Conservation (phyloP, 2,888 invertebrate species). For the Epistrophe eligans region DNA sequence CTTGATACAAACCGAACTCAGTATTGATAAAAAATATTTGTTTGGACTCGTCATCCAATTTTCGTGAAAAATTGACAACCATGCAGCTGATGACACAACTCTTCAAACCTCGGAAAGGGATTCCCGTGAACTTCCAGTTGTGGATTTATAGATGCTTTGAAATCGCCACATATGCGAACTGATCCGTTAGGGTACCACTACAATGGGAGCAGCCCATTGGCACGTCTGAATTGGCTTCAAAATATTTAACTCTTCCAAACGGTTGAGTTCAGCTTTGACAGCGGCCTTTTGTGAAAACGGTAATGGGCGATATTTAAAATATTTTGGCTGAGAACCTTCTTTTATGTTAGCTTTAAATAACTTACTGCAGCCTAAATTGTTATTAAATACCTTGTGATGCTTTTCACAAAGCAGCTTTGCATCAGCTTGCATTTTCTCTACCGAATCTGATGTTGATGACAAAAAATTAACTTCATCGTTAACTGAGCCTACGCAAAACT, state of each 20-base stretch:
- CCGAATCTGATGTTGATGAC: not conserved
- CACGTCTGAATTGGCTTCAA: conserved; percentile 76
- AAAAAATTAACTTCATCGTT: not conserved
- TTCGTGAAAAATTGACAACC: not conserved
- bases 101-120: conserved; percentile 76
- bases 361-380: not conserved
- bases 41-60: no score
- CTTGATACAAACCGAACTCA: no score
- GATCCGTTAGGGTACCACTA: conserved; percentile 77
- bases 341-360: not conserved
- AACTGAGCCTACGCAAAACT: not conserved
- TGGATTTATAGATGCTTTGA: conserved; percentile 76
- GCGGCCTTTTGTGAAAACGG: conserved; percentile 73
- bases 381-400: not conserved
- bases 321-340: conserved; percentile 48
- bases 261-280: conserved; percentile 71
- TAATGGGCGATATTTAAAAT: conserved; percentile 74
- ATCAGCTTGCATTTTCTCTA: not conserved
- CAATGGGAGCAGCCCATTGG: conserved; percentile 79
- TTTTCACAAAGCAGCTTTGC: not conserved
- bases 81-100: conserved; percentile 73
- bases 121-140: conserved; percentile 76
- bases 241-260: conserved; percentile 48
- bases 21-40: no score
- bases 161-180: conserved; percentile 77